A percentile compares a stretch with the other conserved stretches of the same genome.
Conservation (phyloP, 1,140 invertebrate species). For the Heterodera carotae region DNA sequence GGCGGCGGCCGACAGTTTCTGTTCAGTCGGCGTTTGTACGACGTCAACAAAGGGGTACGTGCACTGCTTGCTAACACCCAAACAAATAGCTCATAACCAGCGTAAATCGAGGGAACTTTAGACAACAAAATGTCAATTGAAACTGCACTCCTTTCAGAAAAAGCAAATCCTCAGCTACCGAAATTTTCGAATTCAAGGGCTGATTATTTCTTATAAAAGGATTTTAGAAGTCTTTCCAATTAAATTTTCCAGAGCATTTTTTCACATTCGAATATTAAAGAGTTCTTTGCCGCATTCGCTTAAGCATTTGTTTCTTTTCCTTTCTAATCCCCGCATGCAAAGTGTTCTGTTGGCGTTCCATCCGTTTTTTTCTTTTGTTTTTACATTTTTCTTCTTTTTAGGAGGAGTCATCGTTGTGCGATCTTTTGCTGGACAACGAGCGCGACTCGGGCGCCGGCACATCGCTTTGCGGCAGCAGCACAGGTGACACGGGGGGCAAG, state of each 20-base stretch:
- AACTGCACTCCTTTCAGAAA: too few relatives aligned
- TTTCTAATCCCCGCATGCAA: too few relatives aligned
- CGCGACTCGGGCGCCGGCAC: constrained; percentile 24
- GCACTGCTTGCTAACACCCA: not conserved
- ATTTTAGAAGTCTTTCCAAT: too few relatives aligned
- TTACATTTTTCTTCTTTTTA: constrained; percentile 29
- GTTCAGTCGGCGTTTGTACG: constrained; percentile 43
- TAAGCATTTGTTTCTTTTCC: too few relatives aligned
- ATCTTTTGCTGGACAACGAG: constrained; percentile 41
- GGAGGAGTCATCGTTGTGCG: constrained; percentile 47
- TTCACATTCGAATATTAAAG: too few relatives aligned
- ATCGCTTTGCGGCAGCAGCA: constrained; percentile 31
- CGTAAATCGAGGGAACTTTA: too few relatives aligned
- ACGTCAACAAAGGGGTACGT: constrained; percentile 36
- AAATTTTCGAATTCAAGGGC: too few relatives aligned
- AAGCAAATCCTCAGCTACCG: too few relatives aligned
- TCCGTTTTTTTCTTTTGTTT: constrained; percentile 1
- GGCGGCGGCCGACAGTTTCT: constrained; percentile 32
- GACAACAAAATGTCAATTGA: too few relatives aligned
- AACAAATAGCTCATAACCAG: not conserved
- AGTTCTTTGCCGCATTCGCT: too few relatives aligned
- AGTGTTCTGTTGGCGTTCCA: not conserved
- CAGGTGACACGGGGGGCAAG: constrained; percentile 18
- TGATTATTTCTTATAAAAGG: too few relatives aligned
- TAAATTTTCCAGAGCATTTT: too few relatives aligned